Evolutionary conservation across 2,113 vertebrate species (phyloP), one percentile per base, ranked within the genome.

Genomic region (Paramormyrops kingsleyae): DNA sequence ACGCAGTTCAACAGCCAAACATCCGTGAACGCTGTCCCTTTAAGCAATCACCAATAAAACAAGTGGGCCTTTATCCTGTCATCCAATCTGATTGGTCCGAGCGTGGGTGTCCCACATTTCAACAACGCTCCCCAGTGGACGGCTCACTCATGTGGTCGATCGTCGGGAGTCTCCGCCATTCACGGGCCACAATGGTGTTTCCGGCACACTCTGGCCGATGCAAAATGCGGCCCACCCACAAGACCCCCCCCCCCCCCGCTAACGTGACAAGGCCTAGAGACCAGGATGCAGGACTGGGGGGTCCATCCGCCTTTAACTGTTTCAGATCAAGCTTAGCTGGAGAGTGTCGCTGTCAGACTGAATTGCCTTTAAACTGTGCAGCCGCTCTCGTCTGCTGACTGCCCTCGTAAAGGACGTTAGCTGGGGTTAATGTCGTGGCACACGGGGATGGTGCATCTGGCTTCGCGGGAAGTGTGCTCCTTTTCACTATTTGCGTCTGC

Each of bases 341-440:
- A 52, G 52, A 17, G 24, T 8, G 31, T 89, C 5, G 31, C 77
- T 44, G 77, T 59, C 46, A 49, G 9, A 59, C 80, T 39, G 10
- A 27, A 21, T 83, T 46, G 50, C 49, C 50, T 83, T 42, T 83
- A 47, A 84, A n/a, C 53, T 91, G 91, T 56, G 27, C 88, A 89
- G 47, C 52, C 80, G 0, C 42, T 27, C 77, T 44, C 24, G n/a
- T 3, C 39, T 85, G 24, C 46, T 66, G 52, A 21, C 46, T 10
- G 13, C 15, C 17, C 49, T 86, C 83, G 35, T 85, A 86, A 89
- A 66, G 80, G 35, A 35, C 46, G 70, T 91, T 92, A 91, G 89
- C 89, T 88, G 89, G 74, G 15, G 39, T 50, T 93, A 94, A 94
- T 94, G 91, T 92, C 17, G 27, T 59, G 91, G 59, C 89, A 87